A percentile compares a stretch with the other conserved stretches of the same genome.
phyloP scores from a whole-genome alignment of 37 sponge, comb jelly and placozoan genomes.

The Theonella swinhoei region DNA sequence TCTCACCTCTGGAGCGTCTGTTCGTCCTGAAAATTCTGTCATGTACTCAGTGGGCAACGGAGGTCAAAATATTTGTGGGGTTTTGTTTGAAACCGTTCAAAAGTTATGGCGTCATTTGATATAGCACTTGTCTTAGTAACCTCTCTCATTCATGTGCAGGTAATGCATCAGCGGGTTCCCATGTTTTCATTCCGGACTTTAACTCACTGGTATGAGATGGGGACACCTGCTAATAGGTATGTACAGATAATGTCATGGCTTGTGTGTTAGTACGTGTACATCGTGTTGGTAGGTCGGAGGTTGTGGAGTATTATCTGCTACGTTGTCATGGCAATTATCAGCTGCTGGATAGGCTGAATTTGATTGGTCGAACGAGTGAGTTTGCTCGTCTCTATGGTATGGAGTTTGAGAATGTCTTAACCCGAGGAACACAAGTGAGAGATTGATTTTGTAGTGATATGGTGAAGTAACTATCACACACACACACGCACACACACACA shows the following conservation, averaged over 20 bases:
- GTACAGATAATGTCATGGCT: no score
- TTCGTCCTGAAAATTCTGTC: no score
- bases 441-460: no score
- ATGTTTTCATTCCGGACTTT: constrained; percentile 69
- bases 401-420: constrained; percentile 86
- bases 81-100: no score
- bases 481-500: no score
- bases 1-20: no score
- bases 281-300: constrained; percentile 33
- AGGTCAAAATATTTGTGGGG: no score
- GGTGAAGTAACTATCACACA: no score
- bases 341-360: constrained; percentile 83
- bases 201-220: constrained; percentile 67
- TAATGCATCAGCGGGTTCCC: constrained; percentile 84
- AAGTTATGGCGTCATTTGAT: no score
- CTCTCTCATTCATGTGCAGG: no score
- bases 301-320: constrained; percentile 80
- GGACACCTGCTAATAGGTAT: background rate
- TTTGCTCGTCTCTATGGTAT: constrained; percentile 97
- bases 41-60: no score
- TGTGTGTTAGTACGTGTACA: constrained; percentile 10
- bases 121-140: no score
- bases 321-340: constrained; percentile 74
- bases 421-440: constrained; percentile 91
- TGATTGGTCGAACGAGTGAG: constrained; percentile 95